Conservation (phyloP, 2,797 vertebrate genomes). For the Mormyrops attenuatus region DNA sequence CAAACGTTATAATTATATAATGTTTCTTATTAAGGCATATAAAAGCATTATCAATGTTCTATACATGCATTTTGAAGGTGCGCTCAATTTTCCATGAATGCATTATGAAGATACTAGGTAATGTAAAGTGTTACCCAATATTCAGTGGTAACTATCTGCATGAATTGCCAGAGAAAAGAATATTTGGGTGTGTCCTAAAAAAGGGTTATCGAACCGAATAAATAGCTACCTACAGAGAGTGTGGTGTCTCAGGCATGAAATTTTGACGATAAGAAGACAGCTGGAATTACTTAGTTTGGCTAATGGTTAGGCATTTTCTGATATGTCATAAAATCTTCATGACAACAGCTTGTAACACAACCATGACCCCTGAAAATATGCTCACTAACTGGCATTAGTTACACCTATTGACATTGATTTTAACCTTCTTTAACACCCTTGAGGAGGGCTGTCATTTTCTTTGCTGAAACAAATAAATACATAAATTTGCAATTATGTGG, state of each 20-base stretch:
- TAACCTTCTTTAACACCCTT: conserved; percentile 20
- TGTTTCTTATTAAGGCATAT: not conserved
- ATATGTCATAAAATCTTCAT: conserved; percentile 21
- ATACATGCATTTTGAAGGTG: not conserved
- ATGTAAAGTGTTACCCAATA: not conserved
- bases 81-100: not conserved
- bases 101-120: not conserved
- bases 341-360: conserved; percentile 12
- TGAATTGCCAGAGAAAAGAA: not conserved
- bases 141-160: not conserved
- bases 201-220: not conserved
- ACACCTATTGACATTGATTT: conserved; percentile 18
- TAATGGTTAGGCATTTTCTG: conserved; percentile 13
- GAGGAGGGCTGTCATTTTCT: conserved; percentile 10
- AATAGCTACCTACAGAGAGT: not conserved
- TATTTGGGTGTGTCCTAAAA: not conserved
- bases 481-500: conserved; percentile 16
- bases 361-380: conserved; percentile 12
- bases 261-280: conserved; percentile 15
- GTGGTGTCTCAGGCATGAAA: not conserved
- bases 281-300: conserved; percentile 20
- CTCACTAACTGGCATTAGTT: conserved; percentile 16
- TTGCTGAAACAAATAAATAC: conserved; percentile 8
- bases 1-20: not conserved
- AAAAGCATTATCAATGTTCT: not conserved